Conservation (phyloP, 2,888 invertebrate species). For the Formica aserva region DNA sequence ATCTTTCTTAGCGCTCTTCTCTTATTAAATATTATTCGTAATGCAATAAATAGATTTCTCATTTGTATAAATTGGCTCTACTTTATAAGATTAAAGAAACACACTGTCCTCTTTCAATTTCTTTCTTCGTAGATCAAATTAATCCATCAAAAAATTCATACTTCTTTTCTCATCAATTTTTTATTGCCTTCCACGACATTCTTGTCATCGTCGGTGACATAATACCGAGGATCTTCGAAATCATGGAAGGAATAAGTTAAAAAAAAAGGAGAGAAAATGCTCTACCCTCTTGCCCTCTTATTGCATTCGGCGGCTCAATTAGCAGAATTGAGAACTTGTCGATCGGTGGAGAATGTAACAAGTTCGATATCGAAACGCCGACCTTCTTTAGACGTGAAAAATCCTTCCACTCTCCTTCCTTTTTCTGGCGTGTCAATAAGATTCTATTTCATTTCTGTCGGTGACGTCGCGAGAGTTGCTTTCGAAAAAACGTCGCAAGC, state of each 20-base stretch:
- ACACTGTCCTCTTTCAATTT: neutral
- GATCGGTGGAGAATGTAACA: slow-evolving; percentile 51
- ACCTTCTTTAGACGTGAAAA: slow-evolving; percentile 21
- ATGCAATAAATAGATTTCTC: neutral
- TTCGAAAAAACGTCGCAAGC: slow-evolving; percentile 18
- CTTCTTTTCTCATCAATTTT: slow-evolving; percentile 11
- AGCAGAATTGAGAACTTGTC: slow-evolving; percentile 63
- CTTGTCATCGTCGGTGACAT: slow-evolving; percentile 34
- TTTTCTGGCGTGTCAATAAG: slow-evolving; percentile 52
- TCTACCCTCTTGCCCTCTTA: slow-evolving; percentile 46
- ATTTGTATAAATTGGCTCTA: neutral
- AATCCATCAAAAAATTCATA: slow-evolving; percentile 36
- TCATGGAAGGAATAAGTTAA: slow-evolving; percentile 3
- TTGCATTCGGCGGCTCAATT: slow-evolving; percentile 66
- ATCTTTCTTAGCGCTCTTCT: neutral
- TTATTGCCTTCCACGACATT: neutral
- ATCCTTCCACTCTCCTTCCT: slow-evolving; percentile 16
- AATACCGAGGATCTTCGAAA: neutral
- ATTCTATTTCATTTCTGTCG: slow-evolving; percentile 32
- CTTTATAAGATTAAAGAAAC: neutral
- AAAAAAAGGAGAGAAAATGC: neutral
- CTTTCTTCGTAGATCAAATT: slow-evolving; percentile 16
- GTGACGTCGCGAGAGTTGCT: slow-evolving; percentile 13
- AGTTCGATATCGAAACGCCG: slow-evolving; percentile 54
- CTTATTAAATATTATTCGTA: neutral